phyloP scores from a whole-genome alignment of 2,797 vertebrate species.

The Sitta carolinensis region DNA sequence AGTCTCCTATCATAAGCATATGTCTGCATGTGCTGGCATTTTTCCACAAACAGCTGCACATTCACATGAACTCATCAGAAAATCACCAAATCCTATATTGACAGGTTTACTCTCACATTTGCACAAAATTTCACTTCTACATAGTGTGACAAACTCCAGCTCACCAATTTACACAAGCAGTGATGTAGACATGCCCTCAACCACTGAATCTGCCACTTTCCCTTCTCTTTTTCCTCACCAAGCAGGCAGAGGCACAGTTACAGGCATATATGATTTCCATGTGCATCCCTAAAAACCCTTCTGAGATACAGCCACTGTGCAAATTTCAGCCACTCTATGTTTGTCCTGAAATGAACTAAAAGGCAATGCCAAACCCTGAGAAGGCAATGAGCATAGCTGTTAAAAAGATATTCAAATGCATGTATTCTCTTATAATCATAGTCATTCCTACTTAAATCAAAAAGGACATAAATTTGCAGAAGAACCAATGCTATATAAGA shows the following conservation, averaged over 20 bases:
- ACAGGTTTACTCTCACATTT: neutral
- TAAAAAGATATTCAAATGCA: constrained; percentile 47
- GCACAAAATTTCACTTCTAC: neutral
- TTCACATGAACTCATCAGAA: neutral
- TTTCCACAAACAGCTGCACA: neutral
- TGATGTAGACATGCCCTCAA: neutral
- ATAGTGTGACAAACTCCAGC: neutral
- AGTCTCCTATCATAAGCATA: neutral
- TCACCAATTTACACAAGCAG: neutral
- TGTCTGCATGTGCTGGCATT: neutral
- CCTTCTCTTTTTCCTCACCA: neutral
- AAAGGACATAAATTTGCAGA: neutral
- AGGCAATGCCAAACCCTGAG: neutral
- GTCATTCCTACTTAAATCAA: constrained; percentile 26
- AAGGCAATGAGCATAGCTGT: neutral
- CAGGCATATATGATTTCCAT: neutral
- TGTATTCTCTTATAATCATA: neutral
- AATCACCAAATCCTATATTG: neutral
- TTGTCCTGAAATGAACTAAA: constrained; percentile 36
- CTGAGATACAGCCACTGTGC: neutral
- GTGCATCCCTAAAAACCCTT: neutral
- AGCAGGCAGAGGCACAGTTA: neutral
- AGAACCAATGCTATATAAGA: neutral
- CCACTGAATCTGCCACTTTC: neutral
- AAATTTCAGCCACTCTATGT: neutral